These are phyloP conservation scores for Drosophila pseudoananassae DNA, from an alignment of 1,140 invertebrate genomes.

Conservation along the genomic window DNA sequence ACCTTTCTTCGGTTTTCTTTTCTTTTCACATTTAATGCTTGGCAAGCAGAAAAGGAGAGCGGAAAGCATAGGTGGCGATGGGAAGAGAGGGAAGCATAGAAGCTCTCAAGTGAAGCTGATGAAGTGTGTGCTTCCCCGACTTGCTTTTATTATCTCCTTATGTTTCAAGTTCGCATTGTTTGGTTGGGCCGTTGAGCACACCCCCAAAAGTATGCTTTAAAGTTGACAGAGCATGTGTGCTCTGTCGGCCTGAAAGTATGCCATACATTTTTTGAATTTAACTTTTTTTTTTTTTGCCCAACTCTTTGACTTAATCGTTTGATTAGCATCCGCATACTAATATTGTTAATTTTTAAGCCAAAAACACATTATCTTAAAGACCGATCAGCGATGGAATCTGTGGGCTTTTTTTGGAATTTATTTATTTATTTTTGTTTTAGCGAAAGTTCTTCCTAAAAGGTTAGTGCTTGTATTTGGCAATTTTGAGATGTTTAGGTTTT, in stretches of 20 bases:
- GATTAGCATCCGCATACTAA: slow-evolving; percentile 32
- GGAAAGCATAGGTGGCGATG: not conserved
- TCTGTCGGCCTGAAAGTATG: slow-evolving; percentile 16
- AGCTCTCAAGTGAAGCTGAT: slow-evolving; percentile 26
- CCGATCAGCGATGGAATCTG: slow-evolving; percentile 1
- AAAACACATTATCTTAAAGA: slow-evolving; percentile 12
- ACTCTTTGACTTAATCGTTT: slow-evolving; percentile 7
- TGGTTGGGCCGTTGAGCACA: not conserved
- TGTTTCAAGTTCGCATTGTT: slow-evolving; percentile 27
- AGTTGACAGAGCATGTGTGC: too few relatives aligned
- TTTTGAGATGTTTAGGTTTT: not conserved
- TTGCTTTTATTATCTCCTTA: not conserved
- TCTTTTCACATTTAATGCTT: slow-evolving; percentile 5
- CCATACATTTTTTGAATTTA: not conserved
- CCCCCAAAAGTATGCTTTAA: slow-evolving; percentile 16
- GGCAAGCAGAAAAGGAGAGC: not conserved
- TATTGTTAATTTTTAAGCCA: slow-evolving; percentile 2
- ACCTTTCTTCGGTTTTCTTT: not conserved
- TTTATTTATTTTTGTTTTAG: not conserved
- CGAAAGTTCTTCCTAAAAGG: slow-evolving; percentile 7
- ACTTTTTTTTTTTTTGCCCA: not conserved
- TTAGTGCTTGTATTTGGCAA: slow-evolving; percentile 3
- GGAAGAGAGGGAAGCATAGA: not conserved
- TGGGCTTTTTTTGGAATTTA: not conserved
- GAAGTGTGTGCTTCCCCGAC: slow-evolving; percentile 23